Evolutionary conservation across 2,113 vertebrate genomes (phyloP).

Genomic region (Pelecanoides urinatrix): DNA sequence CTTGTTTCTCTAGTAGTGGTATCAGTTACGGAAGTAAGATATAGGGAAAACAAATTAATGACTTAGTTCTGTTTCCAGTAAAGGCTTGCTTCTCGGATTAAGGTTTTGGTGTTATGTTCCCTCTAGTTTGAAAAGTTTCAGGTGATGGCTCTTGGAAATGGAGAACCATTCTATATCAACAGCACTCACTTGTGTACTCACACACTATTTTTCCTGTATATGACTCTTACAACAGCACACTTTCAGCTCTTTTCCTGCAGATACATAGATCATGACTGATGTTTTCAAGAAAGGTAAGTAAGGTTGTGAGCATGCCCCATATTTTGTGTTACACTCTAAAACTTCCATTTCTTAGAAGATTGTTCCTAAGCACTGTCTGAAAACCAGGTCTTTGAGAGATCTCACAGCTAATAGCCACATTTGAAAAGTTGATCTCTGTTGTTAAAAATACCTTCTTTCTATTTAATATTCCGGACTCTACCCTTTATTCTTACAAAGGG

Average conservation of each 20-base stretch:
- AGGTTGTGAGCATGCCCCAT: background rate
- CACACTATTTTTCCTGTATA: background rate
- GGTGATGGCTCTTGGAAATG: background rate
- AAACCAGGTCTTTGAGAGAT: background rate
- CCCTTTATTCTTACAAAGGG: background rate
- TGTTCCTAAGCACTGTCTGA: background rate
- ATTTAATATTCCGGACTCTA: background rate
- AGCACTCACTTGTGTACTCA: background rate
- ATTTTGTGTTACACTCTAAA: background rate
- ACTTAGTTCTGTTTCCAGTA: background rate
- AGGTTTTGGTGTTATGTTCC: background rate
- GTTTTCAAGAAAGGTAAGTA: background rate
- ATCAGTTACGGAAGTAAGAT: background rate
- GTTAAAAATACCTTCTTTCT: background rate
- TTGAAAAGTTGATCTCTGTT: background rate
- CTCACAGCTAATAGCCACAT: background rate
- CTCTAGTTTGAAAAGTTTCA: background rate
- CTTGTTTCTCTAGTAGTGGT: background rate
- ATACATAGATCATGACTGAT: background rate
- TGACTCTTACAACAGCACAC: background rate
- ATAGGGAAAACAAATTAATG: background rate
- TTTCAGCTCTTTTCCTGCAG: background rate
- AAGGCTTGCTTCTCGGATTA: background rate
- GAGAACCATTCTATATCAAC: background rate
- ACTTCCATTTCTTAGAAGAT: background rate